phyloP scores from a whole-genome alignment of 2,113 vertebrate species.

The Gadus chalcogrammus region DNA sequence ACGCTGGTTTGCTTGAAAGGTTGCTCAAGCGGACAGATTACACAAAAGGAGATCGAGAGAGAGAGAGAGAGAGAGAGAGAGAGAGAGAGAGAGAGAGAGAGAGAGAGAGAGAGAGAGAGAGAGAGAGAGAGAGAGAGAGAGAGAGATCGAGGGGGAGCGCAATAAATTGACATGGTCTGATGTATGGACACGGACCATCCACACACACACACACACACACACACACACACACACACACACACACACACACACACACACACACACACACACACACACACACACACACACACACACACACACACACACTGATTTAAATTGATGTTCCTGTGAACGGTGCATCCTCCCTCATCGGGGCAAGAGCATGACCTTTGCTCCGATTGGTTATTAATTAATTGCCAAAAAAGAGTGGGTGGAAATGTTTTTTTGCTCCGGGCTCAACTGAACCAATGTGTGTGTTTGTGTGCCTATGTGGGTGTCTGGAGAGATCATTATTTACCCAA shows the following conservation, averaged over 20 bases:
- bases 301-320: neutral
- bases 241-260: constrained; percentile 22
- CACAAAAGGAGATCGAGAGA: neutral
- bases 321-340: neutral
- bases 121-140: neutral
- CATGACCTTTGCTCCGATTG: neutral
- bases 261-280: neutral
- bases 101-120: neutral
- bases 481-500: no score
- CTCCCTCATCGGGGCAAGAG: neutral
- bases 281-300: neutral
- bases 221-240: constrained; percentile 11
- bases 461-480: neutral
- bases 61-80: no score
- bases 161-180: constrained; percentile 30
- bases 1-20: neutral
- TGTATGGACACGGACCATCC: constrained; percentile 2
- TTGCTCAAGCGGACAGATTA: neutral
- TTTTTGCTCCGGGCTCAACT: neutral
- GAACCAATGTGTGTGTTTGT: neutral
- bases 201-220: neutral
- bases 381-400: neutral
- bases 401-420: neutral
- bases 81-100: no score
- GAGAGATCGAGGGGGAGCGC: no score